Evolutionary conservation across 1,140 invertebrate species (phyloP), one percentile per base, ranked within the genome.

Genomic region (Drosophila cardini): DNA sequence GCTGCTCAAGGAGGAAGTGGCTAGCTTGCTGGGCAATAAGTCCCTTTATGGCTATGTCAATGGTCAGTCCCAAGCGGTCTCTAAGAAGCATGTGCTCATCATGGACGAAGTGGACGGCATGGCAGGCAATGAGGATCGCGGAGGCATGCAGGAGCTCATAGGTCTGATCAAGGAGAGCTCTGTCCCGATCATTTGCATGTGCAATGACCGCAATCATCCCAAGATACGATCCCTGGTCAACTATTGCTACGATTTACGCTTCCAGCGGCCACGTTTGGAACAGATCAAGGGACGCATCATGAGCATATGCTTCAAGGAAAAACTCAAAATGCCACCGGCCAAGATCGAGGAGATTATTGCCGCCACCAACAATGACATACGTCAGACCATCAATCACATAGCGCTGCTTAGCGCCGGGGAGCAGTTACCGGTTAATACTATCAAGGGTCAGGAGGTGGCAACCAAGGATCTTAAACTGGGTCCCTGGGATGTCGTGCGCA

Each of bases 21-120:
- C 95, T 0, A 95, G 96, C 83, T 92, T 98, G 38, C 90, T 99
- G 3, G 94, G 94, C 1, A 96, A 95, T 38, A 96, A 94, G 48
- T 95, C 95, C 0, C 92, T 97, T 1, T 94, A 94, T 43, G 94
- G 93, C 42, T 96, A 94, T 87, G 93, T 94, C 92, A 90, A 93
- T 91, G 93, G 94, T 80, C 92, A 93, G 5, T 93, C 93, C 16
- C 92, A 93, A 65, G 92, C 93, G 0, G 92, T 94, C 0, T 92
- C 92, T 1, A 94, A 93, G 42, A 96, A 98, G 76, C 97, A 99
- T 91, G 97, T 98, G 21, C 91, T 99, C 0, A 94, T 99, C 10
- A 99, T 99, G 99, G 99, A 99, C 90, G 99, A 99, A 95, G 99
- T 99, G 0, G 99, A 99, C 92, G 99, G 99, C 10, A 99, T 99